phyloP scores from a whole-genome alignment of 2,113 vertebrate genomes.

The Stegastes partitus region DNA sequence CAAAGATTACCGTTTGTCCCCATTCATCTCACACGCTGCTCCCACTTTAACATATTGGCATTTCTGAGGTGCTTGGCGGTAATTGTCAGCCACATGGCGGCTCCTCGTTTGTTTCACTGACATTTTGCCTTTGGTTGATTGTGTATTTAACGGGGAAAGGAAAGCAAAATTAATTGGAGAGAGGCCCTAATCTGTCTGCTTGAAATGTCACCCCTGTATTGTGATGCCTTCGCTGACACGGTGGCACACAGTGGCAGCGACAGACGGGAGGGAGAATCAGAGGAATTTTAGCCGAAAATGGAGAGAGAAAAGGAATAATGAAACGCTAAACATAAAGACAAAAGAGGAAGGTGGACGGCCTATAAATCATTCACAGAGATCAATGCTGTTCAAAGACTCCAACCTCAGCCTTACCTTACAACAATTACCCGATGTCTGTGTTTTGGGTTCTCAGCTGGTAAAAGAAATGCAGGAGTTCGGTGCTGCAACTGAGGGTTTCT shows the following conservation, averaged over 20 bases:
- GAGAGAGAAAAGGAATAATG: not conserved
- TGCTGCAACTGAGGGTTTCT: slow-evolving; percentile 4
- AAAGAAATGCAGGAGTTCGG: not conserved
- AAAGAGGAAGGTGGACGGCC: slow-evolving; percentile 1
- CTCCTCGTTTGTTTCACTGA: slow-evolving; percentile 85
- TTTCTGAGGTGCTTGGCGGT: slow-evolving; percentile 83
- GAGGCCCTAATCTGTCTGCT: slow-evolving; percentile 83
- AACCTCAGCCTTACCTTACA: slow-evolving; percentile 37
- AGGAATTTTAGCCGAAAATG: slow-evolving; percentile 7
- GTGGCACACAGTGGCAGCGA: slow-evolving; percentile 40
- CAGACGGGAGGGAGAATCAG: slow-evolving; percentile 17
- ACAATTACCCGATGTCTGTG: slow-evolving; percentile 2
- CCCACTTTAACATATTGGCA: slow-evolving; percentile 84
- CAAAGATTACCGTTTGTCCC: slow-evolving; percentile 64
- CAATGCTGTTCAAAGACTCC: slow-evolving; percentile 4
- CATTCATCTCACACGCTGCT: slow-evolving; percentile 76
- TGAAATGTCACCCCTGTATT: slow-evolving; percentile 86
- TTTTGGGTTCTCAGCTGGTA: not conserved
- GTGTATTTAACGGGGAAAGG: slow-evolving; percentile 85
- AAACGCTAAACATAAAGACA: not conserved
- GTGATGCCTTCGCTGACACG: slow-evolving; percentile 71
- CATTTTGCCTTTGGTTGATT: slow-evolving; percentile 88
- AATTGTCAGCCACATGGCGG: slow-evolving; percentile 82
- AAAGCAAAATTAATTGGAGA: slow-evolving; percentile 86
- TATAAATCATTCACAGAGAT: slow-evolving; percentile 23